Conservation (phyloP, 2,797 vertebrate genomes). For the Podarcis lilfordi region DNA sequence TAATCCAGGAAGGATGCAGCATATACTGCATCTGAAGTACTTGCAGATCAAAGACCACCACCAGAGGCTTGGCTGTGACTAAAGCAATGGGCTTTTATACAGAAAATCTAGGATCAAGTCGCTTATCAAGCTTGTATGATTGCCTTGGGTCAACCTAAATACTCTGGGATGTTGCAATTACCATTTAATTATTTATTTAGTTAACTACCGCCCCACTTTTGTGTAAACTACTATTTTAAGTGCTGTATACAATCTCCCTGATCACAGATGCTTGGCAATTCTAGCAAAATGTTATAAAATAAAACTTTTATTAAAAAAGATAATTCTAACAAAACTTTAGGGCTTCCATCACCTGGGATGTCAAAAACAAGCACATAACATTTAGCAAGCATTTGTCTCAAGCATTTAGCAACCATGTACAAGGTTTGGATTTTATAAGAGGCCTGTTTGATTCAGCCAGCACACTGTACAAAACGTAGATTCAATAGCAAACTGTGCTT, state of each 20-base stretch:
- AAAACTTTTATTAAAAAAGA: too few species aligned
- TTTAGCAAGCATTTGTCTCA: neutral
- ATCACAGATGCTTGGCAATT: neutral
- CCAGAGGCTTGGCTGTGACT: neutral
- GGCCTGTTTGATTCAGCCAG: neutral
- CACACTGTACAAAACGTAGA: too few species aligned
- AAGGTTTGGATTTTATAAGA: too few species aligned
- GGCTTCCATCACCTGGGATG: neutral
- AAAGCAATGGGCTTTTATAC: neutral
- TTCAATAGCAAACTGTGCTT: neutral
- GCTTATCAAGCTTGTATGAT: neutral
- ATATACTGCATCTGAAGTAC: neutral
- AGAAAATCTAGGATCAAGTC: neutral
- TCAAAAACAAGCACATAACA: too few species aligned
- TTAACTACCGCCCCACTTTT: too few species aligned
- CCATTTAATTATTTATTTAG: neutral
- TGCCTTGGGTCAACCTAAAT: neutral
- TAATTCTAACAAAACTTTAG: neutral
- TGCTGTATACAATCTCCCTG: neutral
- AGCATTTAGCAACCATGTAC: neutral
- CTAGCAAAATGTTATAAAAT: neutral
- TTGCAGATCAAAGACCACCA: neutral
- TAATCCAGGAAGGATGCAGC: neutral
- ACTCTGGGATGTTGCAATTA: neutral
- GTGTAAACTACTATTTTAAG: neutral